phyloP scores from a whole-genome alignment of 2,888 invertebrate species.

The Pomacea canaliculata region DNA sequence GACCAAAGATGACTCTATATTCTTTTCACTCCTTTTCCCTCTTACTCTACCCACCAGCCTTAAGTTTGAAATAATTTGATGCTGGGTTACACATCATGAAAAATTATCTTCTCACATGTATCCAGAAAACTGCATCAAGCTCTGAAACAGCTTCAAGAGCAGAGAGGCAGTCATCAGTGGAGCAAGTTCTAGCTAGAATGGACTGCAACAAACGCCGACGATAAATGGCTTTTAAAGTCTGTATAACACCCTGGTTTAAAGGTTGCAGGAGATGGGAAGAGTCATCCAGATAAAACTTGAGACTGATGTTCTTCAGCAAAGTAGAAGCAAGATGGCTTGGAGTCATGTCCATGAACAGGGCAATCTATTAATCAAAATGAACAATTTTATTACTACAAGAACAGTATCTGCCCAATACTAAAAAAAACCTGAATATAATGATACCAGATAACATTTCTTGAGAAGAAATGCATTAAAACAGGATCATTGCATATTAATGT shows the following conservation, averaged over 20 bases:
- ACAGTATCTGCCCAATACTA: neutral
- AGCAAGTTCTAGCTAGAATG: slow-evolving; percentile 16
- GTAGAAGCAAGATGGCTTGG: slow-evolving; percentile 30
- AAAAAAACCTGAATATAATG: too few relatives aligned
- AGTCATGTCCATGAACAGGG: slow-evolving; percentile 35
- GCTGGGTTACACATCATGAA: neutral
- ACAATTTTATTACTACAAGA: neutral
- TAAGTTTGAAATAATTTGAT: too few relatives aligned
- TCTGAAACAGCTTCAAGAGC: slow-evolving; percentile 18
- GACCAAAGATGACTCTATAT: too few relatives aligned
- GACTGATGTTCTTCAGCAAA: slow-evolving; percentile 30
- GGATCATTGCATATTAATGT: too few relatives aligned
- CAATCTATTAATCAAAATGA: slow-evolving; percentile 15
- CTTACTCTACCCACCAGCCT: too few relatives aligned
- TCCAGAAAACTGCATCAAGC: slow-evolving; percentile 32
- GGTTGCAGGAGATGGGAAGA: slow-evolving; percentile 31
- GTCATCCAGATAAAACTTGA: slow-evolving; percentile 34
- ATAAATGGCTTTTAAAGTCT: slow-evolving; percentile 28
- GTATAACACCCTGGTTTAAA: slow-evolving; percentile 30
- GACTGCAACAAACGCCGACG: slow-evolving; percentile 30
- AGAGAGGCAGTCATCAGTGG: slow-evolving; percentile 5
- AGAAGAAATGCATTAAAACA: too few relatives aligned
- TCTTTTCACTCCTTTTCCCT: too few relatives aligned
- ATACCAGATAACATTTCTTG: too few relatives aligned
- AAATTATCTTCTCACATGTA: slow-evolving; percentile 15